Evolutionary conservation across 2,113 vertebrate genomes (phyloP).

Genomic region (Xyrauchen texanus): DNA sequence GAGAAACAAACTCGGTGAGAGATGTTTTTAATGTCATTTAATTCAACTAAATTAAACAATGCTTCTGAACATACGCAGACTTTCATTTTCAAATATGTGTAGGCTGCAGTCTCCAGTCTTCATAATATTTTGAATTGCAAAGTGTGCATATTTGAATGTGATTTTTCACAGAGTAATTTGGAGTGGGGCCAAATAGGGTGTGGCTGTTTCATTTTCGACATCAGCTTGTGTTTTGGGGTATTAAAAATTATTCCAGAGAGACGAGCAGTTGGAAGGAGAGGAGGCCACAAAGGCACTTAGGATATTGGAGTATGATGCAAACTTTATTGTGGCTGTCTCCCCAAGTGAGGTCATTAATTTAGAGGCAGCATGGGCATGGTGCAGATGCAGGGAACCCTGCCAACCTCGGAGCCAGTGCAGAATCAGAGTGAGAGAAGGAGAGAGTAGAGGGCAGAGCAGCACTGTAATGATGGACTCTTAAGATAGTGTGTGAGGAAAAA

Average conservation of each 20-base stretch:
- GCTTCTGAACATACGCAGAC: too few relatives aligned
- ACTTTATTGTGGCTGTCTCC: slow-evolving; percentile 75
- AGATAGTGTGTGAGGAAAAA: not conserved
- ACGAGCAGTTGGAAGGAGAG: slow-evolving; percentile 64
- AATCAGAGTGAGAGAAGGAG: not conserved
- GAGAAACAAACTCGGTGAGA: slow-evolving; percentile 88
- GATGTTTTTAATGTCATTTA: not conserved
- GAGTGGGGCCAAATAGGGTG: slow-evolving; percentile 61
- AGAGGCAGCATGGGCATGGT: slow-evolving; percentile 72
- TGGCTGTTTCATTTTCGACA: slow-evolving; percentile 66
- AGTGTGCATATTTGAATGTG: slow-evolving; percentile 1
- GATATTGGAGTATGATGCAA: slow-evolving; percentile 80
- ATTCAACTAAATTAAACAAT: too few relatives aligned
- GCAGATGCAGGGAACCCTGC: slow-evolving; percentile 76
- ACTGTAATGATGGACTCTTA: slow-evolving; percentile 8
- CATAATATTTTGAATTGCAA: not conserved
- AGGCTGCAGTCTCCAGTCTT: not conserved
- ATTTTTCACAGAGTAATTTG: slow-evolving; percentile 62
- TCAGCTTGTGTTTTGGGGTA: slow-evolving; percentile 71
- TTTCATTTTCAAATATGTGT: not conserved
- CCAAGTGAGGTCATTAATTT: slow-evolving; percentile 81
- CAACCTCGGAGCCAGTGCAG: slow-evolving; percentile 60
- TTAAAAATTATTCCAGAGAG: slow-evolving; percentile 69
- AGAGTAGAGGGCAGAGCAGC: not conserved
- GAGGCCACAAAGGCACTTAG: slow-evolving; percentile 77